These are phyloP conservation scores for Gerris lacustris DNA, from an alignment of 2,888 invertebrate genomes.

Conservation along the genomic window DNA sequence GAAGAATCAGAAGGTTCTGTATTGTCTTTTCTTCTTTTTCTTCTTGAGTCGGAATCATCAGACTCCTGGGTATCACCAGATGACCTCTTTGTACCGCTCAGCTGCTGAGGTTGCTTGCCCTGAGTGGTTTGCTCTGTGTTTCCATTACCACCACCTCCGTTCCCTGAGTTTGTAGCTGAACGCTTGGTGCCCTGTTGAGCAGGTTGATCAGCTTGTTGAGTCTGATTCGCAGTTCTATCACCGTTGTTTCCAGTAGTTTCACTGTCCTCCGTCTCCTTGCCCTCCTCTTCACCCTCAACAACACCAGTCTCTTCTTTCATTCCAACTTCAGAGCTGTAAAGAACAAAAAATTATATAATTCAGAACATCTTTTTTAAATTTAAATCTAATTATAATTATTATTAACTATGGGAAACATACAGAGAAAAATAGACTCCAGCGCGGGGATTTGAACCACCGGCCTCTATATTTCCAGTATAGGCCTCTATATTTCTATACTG, in stretches of 20 bases:
- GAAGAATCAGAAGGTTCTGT: slow-evolving; percentile 26
- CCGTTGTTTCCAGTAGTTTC: slow-evolving; percentile 8
- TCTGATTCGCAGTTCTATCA: slow-evolving; percentile 6
- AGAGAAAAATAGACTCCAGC: too few species aligned
- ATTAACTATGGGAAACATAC: too few species aligned
- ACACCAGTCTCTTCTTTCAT: slow-evolving; percentile 10
- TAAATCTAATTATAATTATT: too few species aligned
- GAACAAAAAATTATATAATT: too few species aligned
- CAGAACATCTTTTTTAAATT: too few species aligned
- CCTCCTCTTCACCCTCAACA: slow-evolving; percentile 8
- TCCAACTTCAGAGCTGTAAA: not conserved
- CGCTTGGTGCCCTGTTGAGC: not conserved
- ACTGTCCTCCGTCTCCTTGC: slow-evolving; percentile 8
- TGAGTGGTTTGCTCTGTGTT: not conserved
- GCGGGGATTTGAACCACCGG: too few species aligned
- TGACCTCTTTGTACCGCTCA: slow-evolving; percentile 14
- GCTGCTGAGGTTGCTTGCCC: slow-evolving; percentile 10
- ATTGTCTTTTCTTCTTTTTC: slow-evolving; percentile 63
- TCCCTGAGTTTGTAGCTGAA: not conserved
- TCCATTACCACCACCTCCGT: not conserved
- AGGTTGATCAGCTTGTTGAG: not conserved
- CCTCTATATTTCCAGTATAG: too few species aligned
- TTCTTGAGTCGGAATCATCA: slow-evolving; percentile 48
- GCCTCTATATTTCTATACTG: too few species aligned
- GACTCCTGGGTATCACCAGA: slow-evolving; percentile 39